Base-by-base conservation (phyloP, 2,113 vertebrate genomes). In the Nibea coibor region DNA sequence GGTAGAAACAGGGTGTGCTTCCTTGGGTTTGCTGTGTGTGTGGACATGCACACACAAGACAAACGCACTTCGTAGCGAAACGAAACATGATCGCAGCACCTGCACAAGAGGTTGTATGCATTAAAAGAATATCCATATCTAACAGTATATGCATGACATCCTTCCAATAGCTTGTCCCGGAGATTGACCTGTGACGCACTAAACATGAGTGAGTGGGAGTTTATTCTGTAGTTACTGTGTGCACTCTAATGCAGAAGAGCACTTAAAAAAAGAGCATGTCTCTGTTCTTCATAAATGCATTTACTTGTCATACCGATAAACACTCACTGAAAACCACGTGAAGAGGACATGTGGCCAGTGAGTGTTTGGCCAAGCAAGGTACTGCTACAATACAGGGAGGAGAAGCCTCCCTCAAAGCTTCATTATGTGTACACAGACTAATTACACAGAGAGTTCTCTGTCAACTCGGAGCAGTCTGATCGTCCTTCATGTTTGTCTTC, bases 351-450 rank as follows among this genome's bases (percentile, higher is more conserved):
- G 28, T 24, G 70, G 47, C 57, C 68, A 39, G 26, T 53, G 35
- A 73, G 14, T 79, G 78, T 81, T 84, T 84, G 59, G 48, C 4
- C 22, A 51, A 26, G 63, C 39, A 61, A 67, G n/a, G 42, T 54
- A 28, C 48, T 54, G 39, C 6, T 64, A 17, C 66, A 54, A 69
- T 50, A n/a, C 68, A 48, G 57, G 79, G 80, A 76, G 71, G 78
- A 80, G 71, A 84, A 56, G 71, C 65, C 22, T 48, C 48, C n/a
- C 20, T 45, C 9, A 16, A 19, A 42, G 43, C 28, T 72, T 78
- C 3, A n/a, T 56, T 7, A 42, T 90, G 80, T 90, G 74, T 87
- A 75, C 87, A 89, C 3, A 81, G 35, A 66, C 59, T 84, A 81
- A 88, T 90, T 76, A 22, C 70, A 80, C 63, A 75, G 31, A 22